Evolutionary conservation across 1,140 invertebrate species (phyloP), one percentile per base, ranked within the genome.

Genomic region (Gryon sp.): DNA sequence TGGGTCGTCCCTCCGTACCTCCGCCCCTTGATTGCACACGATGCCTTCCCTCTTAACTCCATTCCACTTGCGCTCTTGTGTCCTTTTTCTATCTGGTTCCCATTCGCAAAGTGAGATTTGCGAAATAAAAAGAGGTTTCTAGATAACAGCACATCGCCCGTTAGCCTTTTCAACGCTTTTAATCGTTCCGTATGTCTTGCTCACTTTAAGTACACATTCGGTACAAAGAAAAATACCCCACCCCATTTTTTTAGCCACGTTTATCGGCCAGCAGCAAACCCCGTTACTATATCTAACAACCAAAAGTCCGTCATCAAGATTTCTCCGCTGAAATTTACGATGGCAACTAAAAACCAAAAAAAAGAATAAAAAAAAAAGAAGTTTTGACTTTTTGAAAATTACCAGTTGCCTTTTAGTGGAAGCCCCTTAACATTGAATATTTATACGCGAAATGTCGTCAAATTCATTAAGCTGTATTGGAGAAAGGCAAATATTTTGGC

Each of bases 1-100:
- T 63, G 77, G 80, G 78, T 83, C 83, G 82, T 86, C 84, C 82
- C 86, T 85, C 53, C 68, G 46, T 55, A 65, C 78, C 50, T 73
- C 60, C 48, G 66, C 72, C 55, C 70, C 82, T n/a, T 86, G 83
- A 86, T 85, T 85, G 83, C 82, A 81, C 79, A 63, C 69, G n/a
- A n/a, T n/a, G 26, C 26, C 75, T 79, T 76, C 77, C 65, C 79
- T 76, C 78, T 69, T 43, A 74, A 69, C 48, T 70, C n/a, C n/a
- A n/a, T 57, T 65, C 72, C 68, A 60, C 72, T 76, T 28, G 53
- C 53, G 77, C 60, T 74, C 50, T 79, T n/a, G n/a, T n/a, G n/a
- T n/a, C n/a, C 65, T 72, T 66, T 78, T 63, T 75, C 68, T 73
- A 80, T 75, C 74, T 75, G 40, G 40, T 12, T 30, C 20, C 36